phyloP scores from a whole-genome alignment of 2,888 invertebrate species.

The Cryptophagus acutangulus region DNA sequence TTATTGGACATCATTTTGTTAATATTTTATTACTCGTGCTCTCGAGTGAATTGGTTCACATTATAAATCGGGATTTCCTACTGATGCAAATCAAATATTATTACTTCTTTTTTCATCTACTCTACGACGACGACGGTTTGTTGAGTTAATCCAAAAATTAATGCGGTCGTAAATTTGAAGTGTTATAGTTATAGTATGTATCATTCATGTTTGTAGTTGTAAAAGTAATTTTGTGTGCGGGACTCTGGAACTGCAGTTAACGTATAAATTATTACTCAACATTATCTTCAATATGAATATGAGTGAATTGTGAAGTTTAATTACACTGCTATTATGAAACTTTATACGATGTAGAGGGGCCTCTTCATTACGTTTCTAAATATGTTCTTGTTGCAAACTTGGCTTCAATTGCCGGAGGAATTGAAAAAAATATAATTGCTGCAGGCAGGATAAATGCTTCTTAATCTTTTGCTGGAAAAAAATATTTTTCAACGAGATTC shows the following conservation, averaged over 20 bases:
- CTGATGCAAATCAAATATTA: no score
- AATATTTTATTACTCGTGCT: no score
- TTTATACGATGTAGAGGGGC: no score
- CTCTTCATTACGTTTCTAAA: conserved; percentile 25
- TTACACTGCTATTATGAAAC: conserved; percentile 23
- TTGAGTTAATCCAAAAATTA: conserved; percentile 24
- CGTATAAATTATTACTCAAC: conserved; percentile 11
- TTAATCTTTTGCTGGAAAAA: no score
- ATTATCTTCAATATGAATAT: conserved; percentile 25
- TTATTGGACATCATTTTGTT: no score
- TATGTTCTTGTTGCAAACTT: no score
- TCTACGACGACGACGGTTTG: conserved; percentile 22
- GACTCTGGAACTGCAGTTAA: conserved; percentile 24
- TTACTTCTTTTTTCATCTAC: conserved; percentile 19
- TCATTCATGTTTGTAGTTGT: conserved; percentile 12
- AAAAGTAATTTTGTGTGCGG: conserved; percentile 19
- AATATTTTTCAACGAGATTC: no score
- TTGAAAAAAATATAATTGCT: no score
- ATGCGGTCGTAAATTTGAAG: conserved; percentile 21
- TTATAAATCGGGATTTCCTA: no score
- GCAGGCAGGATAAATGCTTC: no score
- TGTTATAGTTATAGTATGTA: conserved; percentile 11
- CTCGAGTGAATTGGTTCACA: no score
- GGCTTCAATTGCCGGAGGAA: no score
- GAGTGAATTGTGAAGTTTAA: conserved; percentile 25